Conservation (phyloP, 2,797 vertebrate species). For the Octomys mimax region DNA sequence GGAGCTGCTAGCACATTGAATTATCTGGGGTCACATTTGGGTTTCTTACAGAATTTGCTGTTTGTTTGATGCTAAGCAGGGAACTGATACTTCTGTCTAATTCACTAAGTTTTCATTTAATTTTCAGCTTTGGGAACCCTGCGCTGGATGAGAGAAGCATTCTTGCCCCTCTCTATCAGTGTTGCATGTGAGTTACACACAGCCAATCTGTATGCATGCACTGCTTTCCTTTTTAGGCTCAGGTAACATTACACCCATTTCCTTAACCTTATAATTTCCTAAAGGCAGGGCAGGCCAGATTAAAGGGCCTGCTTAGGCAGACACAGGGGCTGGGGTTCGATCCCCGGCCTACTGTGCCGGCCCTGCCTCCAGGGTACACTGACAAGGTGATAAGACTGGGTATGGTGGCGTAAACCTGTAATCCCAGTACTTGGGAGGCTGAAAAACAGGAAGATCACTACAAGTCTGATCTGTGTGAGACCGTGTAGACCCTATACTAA, state of each 20-base stretch:
- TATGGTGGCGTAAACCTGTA: too few species aligned
- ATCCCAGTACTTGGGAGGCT: too few species aligned
- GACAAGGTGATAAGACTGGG: too few species aligned
- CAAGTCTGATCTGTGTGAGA: too few species aligned
- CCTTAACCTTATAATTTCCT: not conserved
- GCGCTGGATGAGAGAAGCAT: conserved; percentile 98
- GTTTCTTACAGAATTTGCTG: conserved; percentile 69
- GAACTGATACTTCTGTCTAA: conserved; percentile 51
- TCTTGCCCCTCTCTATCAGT: conserved; percentile 98
- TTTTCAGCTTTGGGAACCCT: conserved; percentile 97
- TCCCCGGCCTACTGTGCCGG: too few species aligned
- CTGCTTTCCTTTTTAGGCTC: not conserved
- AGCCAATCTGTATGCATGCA: not conserved
- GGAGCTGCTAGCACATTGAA: conserved; percentile 76
- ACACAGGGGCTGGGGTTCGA: too few species aligned
- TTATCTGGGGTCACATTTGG: conserved; percentile 71
- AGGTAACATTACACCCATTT: rapidly evolving
- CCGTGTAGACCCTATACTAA: too few species aligned
- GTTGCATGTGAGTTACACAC: conserved; percentile 96
- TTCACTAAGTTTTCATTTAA: conserved; percentile 76
- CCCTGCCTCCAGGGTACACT: too few species aligned
- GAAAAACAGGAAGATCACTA: too few species aligned
- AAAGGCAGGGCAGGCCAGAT: too few species aligned
- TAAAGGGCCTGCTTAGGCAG: too few species aligned
- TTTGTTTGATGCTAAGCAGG: conserved; percentile 69